A percentile compares a stretch with the other conserved stretches of the same genome.
Evolutionary conservation across 2,797 vertebrate species (phyloP).

Genomic region (Hybognathus amarus): DNA sequence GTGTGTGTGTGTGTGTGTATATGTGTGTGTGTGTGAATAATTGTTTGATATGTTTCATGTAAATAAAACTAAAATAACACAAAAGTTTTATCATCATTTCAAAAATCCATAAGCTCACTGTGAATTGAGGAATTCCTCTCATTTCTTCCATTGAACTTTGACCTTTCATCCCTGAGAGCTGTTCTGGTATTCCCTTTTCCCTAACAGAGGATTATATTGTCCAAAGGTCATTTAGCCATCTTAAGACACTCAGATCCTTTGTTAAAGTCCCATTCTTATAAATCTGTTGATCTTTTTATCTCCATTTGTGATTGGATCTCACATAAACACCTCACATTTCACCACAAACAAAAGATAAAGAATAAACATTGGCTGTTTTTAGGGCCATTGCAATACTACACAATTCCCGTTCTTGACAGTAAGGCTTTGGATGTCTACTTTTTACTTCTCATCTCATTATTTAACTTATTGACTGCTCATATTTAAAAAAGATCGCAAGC

Average conservation of each 20-base stretch:
- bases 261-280: background rate
- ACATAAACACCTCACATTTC: constrained; percentile 44
- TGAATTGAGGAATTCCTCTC: background rate
- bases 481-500: background rate
- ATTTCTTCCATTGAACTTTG: background rate
- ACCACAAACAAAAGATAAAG: constrained; percentile 18
- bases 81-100: too few species aligned
- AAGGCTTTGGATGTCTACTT: background rate
- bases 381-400: too few species aligned
- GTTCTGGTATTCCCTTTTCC: background rate
- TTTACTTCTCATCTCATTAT: background rate
- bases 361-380: background rate
- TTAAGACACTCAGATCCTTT: background rate
- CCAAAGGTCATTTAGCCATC: background rate
- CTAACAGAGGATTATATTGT: constrained; percentile 4
- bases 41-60: too few species aligned
- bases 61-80: background rate
- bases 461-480: background rate
- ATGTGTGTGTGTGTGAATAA: too few species aligned
- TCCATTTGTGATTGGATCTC: background rate
- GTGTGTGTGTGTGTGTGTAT: too few species aligned
- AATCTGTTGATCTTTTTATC: background rate
- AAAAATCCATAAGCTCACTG: background rate
- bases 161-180: background rate
- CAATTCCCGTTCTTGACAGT: background rate